Evolutionary conservation across 30 jellyfish, hydroid and myxozoan species (phyloP).

Genomic region (Aurelia aurita complex sp. Pacific): DNA sequence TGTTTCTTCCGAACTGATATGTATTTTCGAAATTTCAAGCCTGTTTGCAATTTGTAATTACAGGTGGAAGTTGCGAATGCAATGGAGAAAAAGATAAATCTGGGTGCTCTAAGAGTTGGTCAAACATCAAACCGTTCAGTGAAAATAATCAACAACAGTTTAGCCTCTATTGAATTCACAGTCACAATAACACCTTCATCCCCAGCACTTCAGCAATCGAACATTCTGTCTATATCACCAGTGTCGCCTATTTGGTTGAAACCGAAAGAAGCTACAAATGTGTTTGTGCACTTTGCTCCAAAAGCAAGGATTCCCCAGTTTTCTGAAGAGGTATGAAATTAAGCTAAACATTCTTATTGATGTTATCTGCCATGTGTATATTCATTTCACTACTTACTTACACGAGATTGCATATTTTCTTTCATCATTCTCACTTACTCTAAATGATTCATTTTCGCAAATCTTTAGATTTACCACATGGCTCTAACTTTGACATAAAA

Average conservation of each 20-base stretch:
- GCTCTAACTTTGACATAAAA: too few species aligned
- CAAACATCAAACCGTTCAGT: conserved; percentile 67
- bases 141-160: conserved; percentile 82
- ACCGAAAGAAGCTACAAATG: conserved; percentile 75
- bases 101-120: conserved; percentile 81
- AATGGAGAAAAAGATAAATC: conserved; percentile 75
- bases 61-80: conserved; percentile 93
- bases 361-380: too few species aligned
- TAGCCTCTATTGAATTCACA: conserved; percentile 73
- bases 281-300: conserved; percentile 73
- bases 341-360: too few species aligned
- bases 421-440: too few species aligned
- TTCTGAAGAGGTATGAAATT: conserved; percentile 81
- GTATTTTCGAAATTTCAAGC: neutral
- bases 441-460: too few species aligned
- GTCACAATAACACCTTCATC: conserved; percentile 78
- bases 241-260: conserved; percentile 42
- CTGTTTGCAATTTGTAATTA: neutral
- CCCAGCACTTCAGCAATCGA: conserved; percentile 77
- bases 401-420: too few species aligned
- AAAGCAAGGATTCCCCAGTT: conserved; percentile 85
- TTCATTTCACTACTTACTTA: too few species aligned
- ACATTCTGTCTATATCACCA: conserved; percentile 74
- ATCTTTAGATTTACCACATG: too few species aligned
- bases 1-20: neutral